Evolutionary conservation across 2,113 vertebrate genomes (phyloP), one percentile per base, ranked within the genome.

Genomic region (Gobiocypris rarus): DNA sequence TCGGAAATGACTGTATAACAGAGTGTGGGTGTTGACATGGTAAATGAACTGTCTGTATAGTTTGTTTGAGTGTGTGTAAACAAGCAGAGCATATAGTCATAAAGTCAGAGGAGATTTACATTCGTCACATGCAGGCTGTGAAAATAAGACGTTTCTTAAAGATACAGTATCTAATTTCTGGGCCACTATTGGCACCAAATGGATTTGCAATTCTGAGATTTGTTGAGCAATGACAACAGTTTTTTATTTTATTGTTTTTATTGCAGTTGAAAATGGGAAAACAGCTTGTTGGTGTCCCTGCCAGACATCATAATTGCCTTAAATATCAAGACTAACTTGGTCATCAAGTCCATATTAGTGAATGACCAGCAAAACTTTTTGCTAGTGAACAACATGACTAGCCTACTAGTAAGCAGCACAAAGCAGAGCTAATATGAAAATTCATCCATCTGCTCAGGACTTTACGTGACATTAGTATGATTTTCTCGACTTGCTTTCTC

Each of bases 1-100:
- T 61, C 56, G 75, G 83, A 69, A 84, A 84, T 78, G 31, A 26
- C 61, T 84, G 19, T 22, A 19, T 50, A 76, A 50, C 28, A 77
- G 34, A 28, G 61, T 54, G 61, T 34, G 63, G 63, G 79, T 80
- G 63, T 65, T 38, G 61, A 50, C 22, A 8, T 69, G 19, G 28
- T 61, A 48, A 61, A 80, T 65, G 41, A 80, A 41, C 15, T 65
- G 77, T 50, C 38, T 80, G 43, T 48, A 15, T 65, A 38, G 24
- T 5, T 38, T 3, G 3, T 26, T 13, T 71, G 22, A 48, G 6
- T 59, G 59, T 80, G 59, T 50, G 15, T 50, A 65, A 80, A 65
- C 43, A 80, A 50, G 41, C 14, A 48, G 15, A 59, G 34, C 13
- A 9, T 41, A 24, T 43, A 24, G 31, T 58, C 19, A 41, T 11